These are phyloP conservation scores for Muricea muricata DNA, from an alignment of 92 coral and sea anemone species.

Conservation along the genomic window DNA sequence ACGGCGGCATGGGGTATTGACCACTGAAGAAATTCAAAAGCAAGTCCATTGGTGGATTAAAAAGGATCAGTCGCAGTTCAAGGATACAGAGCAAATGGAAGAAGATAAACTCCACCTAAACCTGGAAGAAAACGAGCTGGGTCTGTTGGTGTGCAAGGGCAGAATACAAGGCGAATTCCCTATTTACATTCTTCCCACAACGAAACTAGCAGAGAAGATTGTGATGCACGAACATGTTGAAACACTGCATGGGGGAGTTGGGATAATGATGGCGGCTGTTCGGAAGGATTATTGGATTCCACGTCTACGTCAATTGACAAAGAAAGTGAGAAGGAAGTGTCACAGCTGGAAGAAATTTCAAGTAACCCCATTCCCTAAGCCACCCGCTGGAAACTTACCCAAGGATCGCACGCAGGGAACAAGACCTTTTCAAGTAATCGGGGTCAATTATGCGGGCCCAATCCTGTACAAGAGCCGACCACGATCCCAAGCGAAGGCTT, in stretches of 20 bases:
- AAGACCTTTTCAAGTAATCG: constrained; percentile 6
- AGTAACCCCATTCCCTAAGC: not conserved
- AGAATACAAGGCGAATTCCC: too few relatives aligned
- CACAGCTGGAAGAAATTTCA: not conserved
- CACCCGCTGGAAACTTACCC: not conserved
- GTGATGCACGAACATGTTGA: not conserved
- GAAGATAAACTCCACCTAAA: not conserved
- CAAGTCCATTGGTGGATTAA: not conserved
- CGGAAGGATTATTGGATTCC: not conserved
- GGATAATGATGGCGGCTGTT: not conserved
- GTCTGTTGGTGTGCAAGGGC: not conserved
- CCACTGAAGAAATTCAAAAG: too few relatives aligned
- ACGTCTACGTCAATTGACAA: not conserved
- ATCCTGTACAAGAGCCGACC: constrained; percentile 26
- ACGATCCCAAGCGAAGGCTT: constrained; percentile 33
- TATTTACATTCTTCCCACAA: too few relatives aligned
- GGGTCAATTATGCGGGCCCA: constrained; percentile 41
- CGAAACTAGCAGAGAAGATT: not conserved
- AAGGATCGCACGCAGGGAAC: not conserved
- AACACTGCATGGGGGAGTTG: not conserved
- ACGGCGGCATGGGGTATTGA: too few relatives aligned
- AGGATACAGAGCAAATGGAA: not conserved
- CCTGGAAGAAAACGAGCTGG: too few relatives aligned
- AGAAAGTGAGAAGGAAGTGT: not conserved
- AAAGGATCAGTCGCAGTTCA: not conserved